phyloP scores from a whole-genome alignment of 2,797 vertebrate species.

The Mormyrops attenuatus region DNA sequence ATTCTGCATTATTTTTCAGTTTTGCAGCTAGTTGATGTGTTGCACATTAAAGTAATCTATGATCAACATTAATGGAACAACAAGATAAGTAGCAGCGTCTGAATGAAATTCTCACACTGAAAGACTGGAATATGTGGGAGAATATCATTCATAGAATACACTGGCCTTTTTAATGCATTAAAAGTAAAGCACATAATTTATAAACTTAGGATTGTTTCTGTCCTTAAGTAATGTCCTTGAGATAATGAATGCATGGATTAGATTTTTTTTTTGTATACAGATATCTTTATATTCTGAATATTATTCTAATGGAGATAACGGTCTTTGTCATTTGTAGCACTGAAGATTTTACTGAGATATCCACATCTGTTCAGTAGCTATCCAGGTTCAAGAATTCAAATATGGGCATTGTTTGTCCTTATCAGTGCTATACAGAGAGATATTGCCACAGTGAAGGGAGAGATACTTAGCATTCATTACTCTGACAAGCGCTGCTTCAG shows the following conservation, averaged over 20 bases:
- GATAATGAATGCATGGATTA: neutral
- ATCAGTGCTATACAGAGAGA: neutral
- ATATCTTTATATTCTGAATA: neutral
- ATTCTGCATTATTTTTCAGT: neutral
- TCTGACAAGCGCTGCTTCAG: neutral
- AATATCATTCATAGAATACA: neutral
- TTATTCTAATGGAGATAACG: neutral
- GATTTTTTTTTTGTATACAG: neutral
- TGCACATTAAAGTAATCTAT: neutral
- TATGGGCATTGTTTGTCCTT: neutral
- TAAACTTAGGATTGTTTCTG: neutral
- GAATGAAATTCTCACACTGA: neutral
- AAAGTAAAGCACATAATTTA: neutral
- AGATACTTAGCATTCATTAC: neutral
- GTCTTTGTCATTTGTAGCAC: neutral
- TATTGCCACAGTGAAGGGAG: neutral
- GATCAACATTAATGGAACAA: neutral
- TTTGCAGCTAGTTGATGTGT: neutral
- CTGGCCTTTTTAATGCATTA: neutral
- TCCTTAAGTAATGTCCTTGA: neutral
- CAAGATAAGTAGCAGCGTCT: neutral
- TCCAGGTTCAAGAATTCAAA: neutral
- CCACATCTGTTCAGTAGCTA: neutral
- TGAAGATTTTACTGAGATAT: neutral
- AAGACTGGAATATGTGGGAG: neutral